Evolutionary conservation across 2,113 vertebrate species (phyloP).

Genomic region (Ranitomeya variabilis): DNA sequence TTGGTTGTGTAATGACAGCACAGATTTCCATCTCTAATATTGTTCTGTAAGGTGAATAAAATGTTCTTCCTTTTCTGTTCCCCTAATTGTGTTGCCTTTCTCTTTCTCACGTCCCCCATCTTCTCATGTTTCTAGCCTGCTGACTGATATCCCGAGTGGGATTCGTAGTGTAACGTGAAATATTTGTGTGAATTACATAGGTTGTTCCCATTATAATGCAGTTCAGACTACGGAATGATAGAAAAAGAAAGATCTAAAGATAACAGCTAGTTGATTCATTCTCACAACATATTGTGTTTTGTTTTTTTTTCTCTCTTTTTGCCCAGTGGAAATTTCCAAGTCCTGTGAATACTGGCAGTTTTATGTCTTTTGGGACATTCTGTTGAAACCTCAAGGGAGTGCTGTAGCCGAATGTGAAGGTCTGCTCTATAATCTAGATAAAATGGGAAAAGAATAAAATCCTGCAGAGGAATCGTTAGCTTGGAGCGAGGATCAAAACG

Average conservation of each 20-base stretch:
- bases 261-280: conserved; percentile 4
- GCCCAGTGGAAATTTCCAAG: conserved; percentile 44
- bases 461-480: not conserved
- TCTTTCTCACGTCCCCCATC: not conserved
- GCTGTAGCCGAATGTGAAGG: conserved; percentile 10
- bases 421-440: conserved; percentile 23
- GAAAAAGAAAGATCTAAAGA: not conserved
- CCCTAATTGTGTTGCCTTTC: not conserved
- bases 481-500: not conserved
- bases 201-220: not conserved
- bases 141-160: not conserved
- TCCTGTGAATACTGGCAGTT: conserved; percentile 35
- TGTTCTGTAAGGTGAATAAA: not conserved
- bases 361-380: conserved; percentile 6
- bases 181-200: not conserved
- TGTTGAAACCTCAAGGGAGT: conserved; percentile 34
- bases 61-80: not conserved
- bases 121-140: not conserved
- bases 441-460: conserved; percentile 4
- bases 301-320: conserved; percentile 21
- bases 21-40: not conserved
- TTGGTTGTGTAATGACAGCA: not conserved
- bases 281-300: not conserved
- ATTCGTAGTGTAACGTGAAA: not conserved
- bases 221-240: not conserved